Conservation (phyloP, 2,113 vertebrate genomes). For the Gobius niger region DNA sequence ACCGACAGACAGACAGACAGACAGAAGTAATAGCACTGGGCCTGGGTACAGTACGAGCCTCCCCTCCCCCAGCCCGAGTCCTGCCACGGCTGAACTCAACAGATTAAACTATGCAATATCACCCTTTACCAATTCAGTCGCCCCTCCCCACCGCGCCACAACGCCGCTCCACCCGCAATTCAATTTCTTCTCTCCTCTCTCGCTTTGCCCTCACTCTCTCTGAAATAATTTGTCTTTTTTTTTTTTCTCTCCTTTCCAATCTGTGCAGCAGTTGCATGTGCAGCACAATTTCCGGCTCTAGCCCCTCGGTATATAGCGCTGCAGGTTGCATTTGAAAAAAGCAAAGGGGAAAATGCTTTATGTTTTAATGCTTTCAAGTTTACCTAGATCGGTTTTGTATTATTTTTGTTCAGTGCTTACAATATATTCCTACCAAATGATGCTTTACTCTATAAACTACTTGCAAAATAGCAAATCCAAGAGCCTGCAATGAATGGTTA, state of each 20-base stretch:
- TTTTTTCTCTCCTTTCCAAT: conserved; percentile 42
- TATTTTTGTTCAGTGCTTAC: not conserved
- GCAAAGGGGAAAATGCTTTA: not conserved
- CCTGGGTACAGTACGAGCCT: conserved; percentile 48
- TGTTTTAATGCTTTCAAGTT: not conserved
- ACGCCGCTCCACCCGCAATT: conserved; percentile 55
- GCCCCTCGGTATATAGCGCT: conserved; percentile 47
- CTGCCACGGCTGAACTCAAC: conserved; percentile 70
- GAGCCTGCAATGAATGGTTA: too few species aligned
- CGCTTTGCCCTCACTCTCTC: conserved; percentile 41
- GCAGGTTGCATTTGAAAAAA: conserved; percentile 12
- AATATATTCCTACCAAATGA: too few species aligned
- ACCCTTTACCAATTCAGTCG: conserved; percentile 69
- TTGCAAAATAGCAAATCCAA: too few species aligned
- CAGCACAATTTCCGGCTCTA: conserved; percentile 35
- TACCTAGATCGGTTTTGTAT: not conserved
- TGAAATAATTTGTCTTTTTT: conserved; percentile 68
- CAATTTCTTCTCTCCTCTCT: conserved; percentile 57
- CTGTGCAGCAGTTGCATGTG: conserved; percentile 30
- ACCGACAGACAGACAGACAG: not conserved
- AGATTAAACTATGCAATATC: conserved; percentile 79
- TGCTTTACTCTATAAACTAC: too few species aligned
- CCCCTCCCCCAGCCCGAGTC: conserved; percentile 57
- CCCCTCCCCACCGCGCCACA: conserved; percentile 26
- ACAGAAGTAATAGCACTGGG: conserved; percentile 56